A percentile compares a stretch with the other conserved stretches of the same genome.
These are phyloP conservation scores for Callyntrura guangdongensis DNA, from an alignment of 2,888 invertebrate species.

Conservation along the genomic window DNA sequence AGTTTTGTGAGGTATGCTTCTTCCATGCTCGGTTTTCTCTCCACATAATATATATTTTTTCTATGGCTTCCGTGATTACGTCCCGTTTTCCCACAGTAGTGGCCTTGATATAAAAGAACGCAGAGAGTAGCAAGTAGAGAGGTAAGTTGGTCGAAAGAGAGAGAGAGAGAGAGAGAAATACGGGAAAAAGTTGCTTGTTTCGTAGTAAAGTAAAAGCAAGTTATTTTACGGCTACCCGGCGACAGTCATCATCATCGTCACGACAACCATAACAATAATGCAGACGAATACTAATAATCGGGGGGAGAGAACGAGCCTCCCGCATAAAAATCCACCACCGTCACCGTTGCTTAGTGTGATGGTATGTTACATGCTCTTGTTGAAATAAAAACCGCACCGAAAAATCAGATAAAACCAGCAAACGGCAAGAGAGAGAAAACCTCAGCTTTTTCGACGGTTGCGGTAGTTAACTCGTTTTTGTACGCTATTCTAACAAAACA, in stretches of 20 bases:
- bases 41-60: not conserved
- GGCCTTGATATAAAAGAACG: slow-evolving; percentile 58
- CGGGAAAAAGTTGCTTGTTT: not conserved
- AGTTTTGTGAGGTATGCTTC: not conserved
- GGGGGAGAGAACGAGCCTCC: slow-evolving; percentile 1
- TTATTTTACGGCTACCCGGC: not conserved
- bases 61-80: slow-evolving; percentile 66
- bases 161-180: not conserved
- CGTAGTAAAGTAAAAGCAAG: not conserved
- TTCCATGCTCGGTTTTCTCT: slow-evolving; percentile 16
- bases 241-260: slow-evolving; percentile 17
- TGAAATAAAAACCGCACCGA: slow-evolving; percentile 39
- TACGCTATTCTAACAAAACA: not conserved
- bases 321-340: slow-evolving; percentile 2
- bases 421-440: not conserved
- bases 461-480: not conserved
- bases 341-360: slow-evolving; percentile 16
- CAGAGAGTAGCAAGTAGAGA: not conserved
- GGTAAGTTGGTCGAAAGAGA: not conserved
- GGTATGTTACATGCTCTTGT: too few species aligned
- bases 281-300: slow-evolving; percentile 42
- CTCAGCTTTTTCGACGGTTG: not conserved
- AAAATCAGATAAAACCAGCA: slow-evolving; percentile 56
- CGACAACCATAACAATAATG: slow-evolving; percentile 37
- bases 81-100: slow-evolving; percentile 47